Evolutionary conservation across 37 sponge, comb jelly and placozoan species (phyloP).

Genomic region (Bolinopsis microptera): DNA sequence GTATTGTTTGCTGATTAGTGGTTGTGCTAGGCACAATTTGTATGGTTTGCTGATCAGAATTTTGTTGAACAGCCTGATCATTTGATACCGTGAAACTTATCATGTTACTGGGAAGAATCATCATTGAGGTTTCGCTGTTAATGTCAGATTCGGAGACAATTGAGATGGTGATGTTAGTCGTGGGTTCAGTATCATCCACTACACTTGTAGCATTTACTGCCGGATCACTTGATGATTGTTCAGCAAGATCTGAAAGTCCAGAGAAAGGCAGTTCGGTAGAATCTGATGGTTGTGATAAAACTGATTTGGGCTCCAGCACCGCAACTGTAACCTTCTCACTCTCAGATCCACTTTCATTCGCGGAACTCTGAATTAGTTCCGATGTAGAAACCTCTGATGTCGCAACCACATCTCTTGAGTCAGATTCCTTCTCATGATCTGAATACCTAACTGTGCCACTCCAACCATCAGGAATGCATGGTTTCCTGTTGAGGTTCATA

Average conservation of each 20-base stretch:
- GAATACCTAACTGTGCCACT: not conserved
- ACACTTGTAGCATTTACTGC: not conserved
- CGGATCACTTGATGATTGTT: not conserved
- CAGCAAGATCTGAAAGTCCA: not conserved
- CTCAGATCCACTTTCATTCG: not conserved
- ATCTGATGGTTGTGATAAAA: not conserved
- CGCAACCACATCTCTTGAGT: not conserved
- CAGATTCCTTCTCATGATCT: not conserved
- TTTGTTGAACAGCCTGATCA: not conserved
- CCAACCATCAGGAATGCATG: not conserved
- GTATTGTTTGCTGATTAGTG: not conserved
- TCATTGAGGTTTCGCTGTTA: not conserved
- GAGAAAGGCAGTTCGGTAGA: not conserved
- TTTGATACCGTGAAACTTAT: not conserved
- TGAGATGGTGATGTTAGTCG: not conserved
- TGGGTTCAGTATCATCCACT: not conserved
- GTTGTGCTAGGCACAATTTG: not conserved
- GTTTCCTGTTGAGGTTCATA: not conserved
- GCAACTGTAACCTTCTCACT: not conserved
- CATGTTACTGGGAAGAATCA: constrained; percentile 20
- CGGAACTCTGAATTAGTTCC: not conserved
- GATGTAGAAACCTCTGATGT: not conserved
- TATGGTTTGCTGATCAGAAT: not conserved
- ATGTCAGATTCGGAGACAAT: not conserved
- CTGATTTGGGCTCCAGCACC: not conserved